phyloP scores from a whole-genome alignment of 1,140 invertebrate genomes.

The Aphelinus atriplicis region DNA sequence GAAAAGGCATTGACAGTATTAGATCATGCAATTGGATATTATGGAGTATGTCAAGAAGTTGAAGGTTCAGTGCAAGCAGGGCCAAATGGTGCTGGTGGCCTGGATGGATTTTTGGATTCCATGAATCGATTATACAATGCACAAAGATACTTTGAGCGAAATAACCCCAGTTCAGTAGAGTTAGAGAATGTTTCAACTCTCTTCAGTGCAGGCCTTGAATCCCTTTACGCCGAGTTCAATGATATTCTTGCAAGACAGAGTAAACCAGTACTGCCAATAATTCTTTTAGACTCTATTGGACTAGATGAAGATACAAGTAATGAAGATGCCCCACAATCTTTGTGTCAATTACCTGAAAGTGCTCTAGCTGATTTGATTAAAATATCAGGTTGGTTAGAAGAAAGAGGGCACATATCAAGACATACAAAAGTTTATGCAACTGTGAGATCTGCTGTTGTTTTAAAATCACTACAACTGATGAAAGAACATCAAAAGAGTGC shows the following conservation, averaged over 20 bases:
- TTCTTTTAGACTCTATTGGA: conserved; percentile 85
- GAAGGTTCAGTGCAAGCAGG: conserved; percentile 83
- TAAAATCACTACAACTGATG: conserved; percentile 79
- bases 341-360: conserved; percentile 72
- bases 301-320: conserved; percentile 81
- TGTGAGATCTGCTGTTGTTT: conserved; percentile 79
- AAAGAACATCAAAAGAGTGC: conserved; percentile 84
- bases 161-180: conserved; percentile 94
- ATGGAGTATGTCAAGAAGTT: conserved; percentile 87
- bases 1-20: conserved; percentile 81
- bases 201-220: conserved; percentile 65
- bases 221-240: conserved; percentile 86
- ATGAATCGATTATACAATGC: conserved; percentile 88
- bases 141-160: conserved; percentile 90
- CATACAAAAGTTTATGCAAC: conserved; percentile 84
- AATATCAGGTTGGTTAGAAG: conserved; percentile 87
- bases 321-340: conserved; percentile 61
- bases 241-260: conserved; percentile 87
- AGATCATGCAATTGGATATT: conserved; percentile 90
- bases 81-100: conserved; percentile 70
- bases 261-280: conserved; percentile 84
- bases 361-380: conserved; percentile 77
- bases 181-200: conserved; percentile 87
- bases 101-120: conserved; percentile 81
- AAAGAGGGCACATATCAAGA: conserved; percentile 77